Evolutionary conservation across 2,888 invertebrate species (phyloP).

Genomic region (Cheilosia urbana): DNA sequence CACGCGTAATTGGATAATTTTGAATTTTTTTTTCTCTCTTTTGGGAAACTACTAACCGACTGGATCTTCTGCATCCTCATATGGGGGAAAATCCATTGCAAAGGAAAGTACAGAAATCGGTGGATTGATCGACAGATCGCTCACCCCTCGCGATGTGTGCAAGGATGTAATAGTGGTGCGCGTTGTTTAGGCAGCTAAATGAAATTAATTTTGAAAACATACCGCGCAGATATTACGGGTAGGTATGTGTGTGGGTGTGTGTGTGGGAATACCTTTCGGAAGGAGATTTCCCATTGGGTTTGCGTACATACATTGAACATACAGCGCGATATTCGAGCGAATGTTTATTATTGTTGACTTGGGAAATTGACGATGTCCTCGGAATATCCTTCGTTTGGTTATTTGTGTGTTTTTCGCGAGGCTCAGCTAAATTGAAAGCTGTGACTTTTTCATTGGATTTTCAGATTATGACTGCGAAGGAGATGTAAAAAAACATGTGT

Average conservation of each 20-base stretch:
- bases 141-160: slow-evolving; percentile 49
- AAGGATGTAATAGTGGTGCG: background rate
- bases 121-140: slow-evolving; percentile 32
- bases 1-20: slow-evolving; percentile 65
- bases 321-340: background rate
- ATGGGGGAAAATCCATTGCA: slow-evolving; percentile 62
- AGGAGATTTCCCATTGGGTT: slow-evolving; percentile 66
- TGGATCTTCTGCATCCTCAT: slow-evolving; percentile 34
- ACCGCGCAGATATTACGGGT: slow-evolving; percentile 17
- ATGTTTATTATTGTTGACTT: slow-evolving; percentile 45
- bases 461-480: slow-evolving; percentile 19
- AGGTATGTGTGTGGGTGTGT: background rate
- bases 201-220: slow-evolving; percentile 71
- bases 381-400: slow-evolving; percentile 44
- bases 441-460: slow-evolving; percentile 70
- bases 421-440: slow-evolving; percentile 58
- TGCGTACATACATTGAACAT: slow-evolving; percentile 13
- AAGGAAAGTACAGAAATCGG: slow-evolving; percentile 60
- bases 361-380: slow-evolving; percentile 27
- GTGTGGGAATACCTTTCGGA: slow-evolving; percentile 63
- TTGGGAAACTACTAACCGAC: slow-evolving; percentile 60
- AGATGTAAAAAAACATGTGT: background rate
- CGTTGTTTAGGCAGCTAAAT: slow-evolving; percentile 53
- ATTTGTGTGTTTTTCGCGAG: slow-evolving; percentile 16
- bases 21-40: slow-evolving; percentile 8